These are phyloP conservation scores for Pomacea maculata DNA, from an alignment of 1,140 invertebrate species.

Conservation along the genomic window DNA sequence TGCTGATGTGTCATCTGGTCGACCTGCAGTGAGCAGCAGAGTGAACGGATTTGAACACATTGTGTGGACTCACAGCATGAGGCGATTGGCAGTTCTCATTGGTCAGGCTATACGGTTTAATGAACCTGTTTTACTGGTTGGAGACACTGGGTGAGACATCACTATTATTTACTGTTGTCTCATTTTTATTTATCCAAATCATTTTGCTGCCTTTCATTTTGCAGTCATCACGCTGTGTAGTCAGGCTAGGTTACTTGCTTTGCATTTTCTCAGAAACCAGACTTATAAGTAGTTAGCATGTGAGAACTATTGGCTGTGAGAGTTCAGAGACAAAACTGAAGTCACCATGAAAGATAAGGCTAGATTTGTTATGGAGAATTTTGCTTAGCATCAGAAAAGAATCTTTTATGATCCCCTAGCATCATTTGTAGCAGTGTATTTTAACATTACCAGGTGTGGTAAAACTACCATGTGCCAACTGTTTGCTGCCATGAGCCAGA, in stretches of 20 bases:
- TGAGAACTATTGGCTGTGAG: too few relatives aligned
- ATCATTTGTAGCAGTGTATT: background rate
- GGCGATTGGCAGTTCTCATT: conserved; percentile 89
- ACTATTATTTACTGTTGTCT: background rate
- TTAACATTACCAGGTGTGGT: conserved; percentile 76
- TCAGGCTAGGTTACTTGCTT: too few relatives aligned
- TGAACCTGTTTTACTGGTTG: conserved; percentile 95
- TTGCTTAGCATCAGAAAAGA: too few relatives aligned
- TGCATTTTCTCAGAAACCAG: too few relatives aligned
- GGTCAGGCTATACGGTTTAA: conserved; percentile 87
- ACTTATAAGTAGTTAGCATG: too few relatives aligned
- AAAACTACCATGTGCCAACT: conserved; percentile 97
- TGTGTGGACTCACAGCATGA: conserved; percentile 93
- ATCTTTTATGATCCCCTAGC: too few relatives aligned
- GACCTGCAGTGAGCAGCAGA: background rate
- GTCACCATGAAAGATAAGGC: too few relatives aligned
- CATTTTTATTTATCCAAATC: too few relatives aligned
- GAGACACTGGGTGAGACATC: conserved; percentile 81
- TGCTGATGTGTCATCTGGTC: background rate
- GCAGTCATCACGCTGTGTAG: too few relatives aligned
- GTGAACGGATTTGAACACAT: conserved; percentile 76
- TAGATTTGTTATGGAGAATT: too few relatives aligned
- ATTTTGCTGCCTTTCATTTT: too few relatives aligned
- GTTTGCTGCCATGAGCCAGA: conserved; percentile 75
- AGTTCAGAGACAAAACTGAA: too few relatives aligned